Base-by-base conservation (phyloP, 2,113 vertebrate species). In the Prionailurus viverrinus region DNA sequence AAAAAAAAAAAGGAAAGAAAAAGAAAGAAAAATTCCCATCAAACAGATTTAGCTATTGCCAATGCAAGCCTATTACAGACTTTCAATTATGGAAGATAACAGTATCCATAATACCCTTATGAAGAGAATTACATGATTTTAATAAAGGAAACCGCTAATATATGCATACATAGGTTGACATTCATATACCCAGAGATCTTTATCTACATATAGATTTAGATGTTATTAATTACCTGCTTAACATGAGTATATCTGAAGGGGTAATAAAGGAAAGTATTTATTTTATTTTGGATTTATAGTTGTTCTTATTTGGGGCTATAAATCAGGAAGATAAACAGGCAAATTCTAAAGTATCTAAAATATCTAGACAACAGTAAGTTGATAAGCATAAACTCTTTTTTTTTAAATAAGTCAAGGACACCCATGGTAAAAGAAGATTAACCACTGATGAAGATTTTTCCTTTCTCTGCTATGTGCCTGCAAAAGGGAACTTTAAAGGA, bases 401-500 rank as follows among this genome's bases (percentile, higher is more conserved):
- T 81, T 58, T 53, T 14, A 13, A 51, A 25, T 29, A 91, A 89
- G 45, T 33, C 31, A 85, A 81, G 55, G 36, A 51, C n/a, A 95
- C 81, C 65, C 80, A 86, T 9, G 66, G 13, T 36, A 8, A 95
- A 93, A 96, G 31, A 81, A n/a, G 45, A 80, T 11, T 65, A 96
- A 86, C 39, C 18, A 23, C 0, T 90, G 16, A 76, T 81, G 63
- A 89, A 65, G 21, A 41, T 48, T 48, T 58, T 58, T 14, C 58
- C 4, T 69, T 71, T 71, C 53, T 95, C 31, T 81, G n/a, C 12
- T 73, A 16, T 45, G 7, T 51, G 48, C 45, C 69, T 85, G 2
- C 23, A 84, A 90, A 58, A 74, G n/a, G n/a, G 19, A 80, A 79
- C 61, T 80, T 96, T 92, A 89, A 92, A 89, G 25, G 45, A 91